Evolutionary conservation across 2,888 invertebrate genomes (phyloP), one percentile per base, ranked within the genome.

Genomic region (Stenotaenia linearis): DNA sequence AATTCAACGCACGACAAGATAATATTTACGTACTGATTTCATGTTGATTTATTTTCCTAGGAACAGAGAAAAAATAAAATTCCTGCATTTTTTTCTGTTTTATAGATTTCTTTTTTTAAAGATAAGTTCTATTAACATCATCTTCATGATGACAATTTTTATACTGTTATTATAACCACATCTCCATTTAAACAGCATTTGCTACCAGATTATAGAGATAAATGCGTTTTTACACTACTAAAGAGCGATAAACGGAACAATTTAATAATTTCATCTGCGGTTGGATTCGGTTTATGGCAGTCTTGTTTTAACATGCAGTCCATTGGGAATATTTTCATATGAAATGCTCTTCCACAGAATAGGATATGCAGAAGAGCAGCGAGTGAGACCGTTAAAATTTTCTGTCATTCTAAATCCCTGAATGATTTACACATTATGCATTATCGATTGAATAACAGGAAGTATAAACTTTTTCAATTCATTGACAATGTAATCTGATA

Each of bases 401-500:
- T 25, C 28, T 69, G 69, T 69, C 69, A 69, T 69, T 69, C 69
- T 18, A 50, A 69, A 23, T 28, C 25, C 69, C 12, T n/a, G 1
- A 69, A 28, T 28, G 28, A 69, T 28, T 69, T 69, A 69, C 28
- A 69, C 69, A 69, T 69, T 69, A 5, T n/a, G 69, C 12, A 50
- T 69, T 69, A 69, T 69, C 69, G 69, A 69, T 28, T 28, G 69
- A 23, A 28, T 69, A 69, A 69, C 25, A 69, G 69, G 28, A 69
- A 69, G 25, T 69, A 69, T 25, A 25, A 69, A 69, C 25, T 25
- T 69, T 69, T 69, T 25, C 69, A 69, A 69, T 28, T n/a, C 69
- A 69, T 69, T 69, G 23, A 23, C 69, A 69, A 69, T 69, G 69
- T 69, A 69, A 69, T 69, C 69, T 25, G 69, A 69, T 28, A 69